phyloP scores from a whole-genome alignment of 2,888 invertebrate genomes.

The Epinotia nisella region DNA sequence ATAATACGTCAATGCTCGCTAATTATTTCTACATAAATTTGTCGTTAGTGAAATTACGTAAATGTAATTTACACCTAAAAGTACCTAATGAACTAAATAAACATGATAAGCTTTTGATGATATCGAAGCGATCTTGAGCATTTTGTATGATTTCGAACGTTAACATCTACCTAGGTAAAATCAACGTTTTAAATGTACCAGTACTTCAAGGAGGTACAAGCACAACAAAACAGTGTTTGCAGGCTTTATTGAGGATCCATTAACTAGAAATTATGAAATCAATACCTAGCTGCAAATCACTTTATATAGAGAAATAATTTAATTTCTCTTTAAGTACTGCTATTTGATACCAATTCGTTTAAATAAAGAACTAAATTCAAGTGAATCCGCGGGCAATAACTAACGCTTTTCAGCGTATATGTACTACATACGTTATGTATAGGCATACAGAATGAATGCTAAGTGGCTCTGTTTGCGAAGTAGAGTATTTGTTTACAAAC shows the following conservation, averaged over 20 bases:
- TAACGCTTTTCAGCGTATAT: neutral
- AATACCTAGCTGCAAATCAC: too few relatives aligned
- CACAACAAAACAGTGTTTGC: too few relatives aligned
- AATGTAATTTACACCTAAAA: neutral
- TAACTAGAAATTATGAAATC: too few relatives aligned
- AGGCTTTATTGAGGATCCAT: too few relatives aligned
- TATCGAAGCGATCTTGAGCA: neutral
- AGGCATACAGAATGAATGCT: conserved; percentile 7
- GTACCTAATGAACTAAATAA: conserved; percentile 4
- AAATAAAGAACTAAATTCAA: neutral
- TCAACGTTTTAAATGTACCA: too few relatives aligned
- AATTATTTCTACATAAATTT: conserved; percentile 1
- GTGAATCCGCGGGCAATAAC: neutral
- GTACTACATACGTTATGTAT: neutral
- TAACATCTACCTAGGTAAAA: too few relatives aligned
- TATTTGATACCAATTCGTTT: neutral
- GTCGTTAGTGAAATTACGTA: conserved; percentile 1
- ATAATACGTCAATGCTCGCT: too few relatives aligned
- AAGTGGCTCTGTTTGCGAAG: conserved; percentile 26
- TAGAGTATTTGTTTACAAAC: conserved; percentile 20
- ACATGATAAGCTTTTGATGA: neutral
- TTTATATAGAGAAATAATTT: too few relatives aligned
- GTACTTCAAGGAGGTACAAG: too few relatives aligned
- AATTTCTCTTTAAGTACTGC: too few relatives aligned
- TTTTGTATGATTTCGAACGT: neutral